Base-by-base conservation (phyloP, 2,888 invertebrate species). In the Drosophila rubida region DNA sequence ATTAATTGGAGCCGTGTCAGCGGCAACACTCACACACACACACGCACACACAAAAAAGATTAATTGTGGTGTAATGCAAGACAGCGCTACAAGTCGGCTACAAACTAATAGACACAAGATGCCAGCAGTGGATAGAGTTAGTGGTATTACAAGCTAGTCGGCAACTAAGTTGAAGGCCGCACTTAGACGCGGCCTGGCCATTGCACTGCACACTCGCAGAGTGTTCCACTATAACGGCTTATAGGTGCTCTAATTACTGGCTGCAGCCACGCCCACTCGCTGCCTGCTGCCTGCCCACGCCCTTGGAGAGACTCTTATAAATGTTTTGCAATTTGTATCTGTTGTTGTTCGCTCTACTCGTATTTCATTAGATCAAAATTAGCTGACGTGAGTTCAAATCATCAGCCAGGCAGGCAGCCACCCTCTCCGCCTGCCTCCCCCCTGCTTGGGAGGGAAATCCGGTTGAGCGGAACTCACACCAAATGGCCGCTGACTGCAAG, bases 401-500 rank as follows among this genome's bases (percentile, higher is more conserved):
- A 69, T 62, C 57, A 60, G 44, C 27, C 54, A 46, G 11, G 1
- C 22, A 50, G 16, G 16, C 22, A 32, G n/a, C 22, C 35, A 23
- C 23, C 16, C 45, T n/a, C 14, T 1, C 30, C 16, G 3, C 30
- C 9, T n/a, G 14, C 0, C 1, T 25, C 25, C 11, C 45, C 2
- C 49, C 9, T 2, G 7, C 4, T n/a, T 49, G 35, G 42, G 35
- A 54, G 78, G 82, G 70, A 80, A 83, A 85, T 80, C 82, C 82
- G 70, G 72, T 64, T 57, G 60, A 75, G 67, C 82, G 88, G 88
- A 82, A 80, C 87, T 82, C 74, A 50, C 82, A 88, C 82, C 88
- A 86, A 88, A 88, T 74, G 87, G 69, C 23, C 46, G 69, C 67
- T 39, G 67, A 48, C 77, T 66, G 60, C 67, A 54, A 58, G 54